Evolutionary conservation across 2,113 vertebrate genomes (phyloP).

Genomic region (Alligator mississippiensis): DNA sequence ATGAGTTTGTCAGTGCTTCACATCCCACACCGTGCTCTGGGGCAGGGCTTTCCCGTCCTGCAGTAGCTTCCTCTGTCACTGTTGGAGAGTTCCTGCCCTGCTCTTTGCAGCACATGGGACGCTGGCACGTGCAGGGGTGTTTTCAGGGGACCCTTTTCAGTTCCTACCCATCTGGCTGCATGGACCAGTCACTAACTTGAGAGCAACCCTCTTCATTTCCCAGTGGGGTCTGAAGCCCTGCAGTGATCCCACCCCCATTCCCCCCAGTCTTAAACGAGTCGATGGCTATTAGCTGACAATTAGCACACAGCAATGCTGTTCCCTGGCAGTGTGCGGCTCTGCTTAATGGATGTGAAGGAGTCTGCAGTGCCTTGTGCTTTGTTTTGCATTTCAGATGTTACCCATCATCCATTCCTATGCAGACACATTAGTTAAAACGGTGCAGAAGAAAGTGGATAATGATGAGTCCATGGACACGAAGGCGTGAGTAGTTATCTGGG

Average conservation of each 20-base stretch:
- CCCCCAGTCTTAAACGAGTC: neutral
- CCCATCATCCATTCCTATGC: slow-evolving; percentile 78
- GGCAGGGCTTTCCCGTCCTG: too few relatives aligned
- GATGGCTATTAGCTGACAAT: neutral
- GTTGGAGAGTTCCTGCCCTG: too few relatives aligned
- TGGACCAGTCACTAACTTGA: neutral
- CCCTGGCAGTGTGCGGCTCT: neutral
- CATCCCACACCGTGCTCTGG: too few relatives aligned
- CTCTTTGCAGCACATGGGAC: too few relatives aligned
- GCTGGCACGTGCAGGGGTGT: too few relatives aligned
- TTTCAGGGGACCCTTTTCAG: too few relatives aligned
- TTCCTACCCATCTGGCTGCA: too few relatives aligned
- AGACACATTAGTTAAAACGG: slow-evolving; percentile 74
- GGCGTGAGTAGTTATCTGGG: slow-evolving; percentile 70
- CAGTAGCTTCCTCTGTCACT: too few relatives aligned
- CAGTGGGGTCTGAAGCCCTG: neutral
- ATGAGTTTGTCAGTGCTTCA: fast-evolving
- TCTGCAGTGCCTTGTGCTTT: neutral
- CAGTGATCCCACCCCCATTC: neutral
- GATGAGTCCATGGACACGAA: slow-evolving; percentile 50
- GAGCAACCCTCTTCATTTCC: neutral
- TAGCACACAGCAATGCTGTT: fast-evolving
- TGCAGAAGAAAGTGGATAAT: slow-evolving; percentile 76
- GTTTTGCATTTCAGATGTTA: slow-evolving; percentile 82
- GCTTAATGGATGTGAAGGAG: neutral